phyloP scores from a whole-genome alignment of 2,113 vertebrate species.

The Prietella phreatophila region DNA sequence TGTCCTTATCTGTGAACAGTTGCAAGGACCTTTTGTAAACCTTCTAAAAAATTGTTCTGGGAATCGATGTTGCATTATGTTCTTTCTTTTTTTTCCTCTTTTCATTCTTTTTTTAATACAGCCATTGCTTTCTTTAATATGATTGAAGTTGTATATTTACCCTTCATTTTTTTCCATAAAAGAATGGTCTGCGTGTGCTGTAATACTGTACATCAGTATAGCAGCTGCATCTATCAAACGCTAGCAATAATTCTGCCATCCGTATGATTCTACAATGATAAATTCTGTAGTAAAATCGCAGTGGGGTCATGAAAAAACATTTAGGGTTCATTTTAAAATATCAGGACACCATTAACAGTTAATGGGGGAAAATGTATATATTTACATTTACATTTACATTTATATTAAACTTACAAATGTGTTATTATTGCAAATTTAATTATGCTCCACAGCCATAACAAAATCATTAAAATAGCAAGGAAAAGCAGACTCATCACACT shows the following conservation, averaged over 20 bases:
- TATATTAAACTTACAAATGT: conserved; percentile 51
- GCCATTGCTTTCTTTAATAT: not conserved
- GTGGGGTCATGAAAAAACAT: conserved; percentile 42
- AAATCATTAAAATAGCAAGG: conserved; percentile 20
- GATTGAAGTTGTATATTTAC: not conserved
- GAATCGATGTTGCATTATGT: not conserved
- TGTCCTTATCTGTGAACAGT: conserved; percentile 11
- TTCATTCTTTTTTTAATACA: not conserved
- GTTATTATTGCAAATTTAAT: conserved; percentile 41
- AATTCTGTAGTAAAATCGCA: conserved; percentile 24
- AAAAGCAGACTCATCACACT: conserved; percentile 37
- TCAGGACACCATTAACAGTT: conserved; percentile 42
- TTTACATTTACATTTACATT: conserved; percentile 48
- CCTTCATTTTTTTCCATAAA: conserved; percentile 11
- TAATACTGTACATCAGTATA: conserved; percentile 3
- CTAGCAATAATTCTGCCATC: conserved; percentile 7
- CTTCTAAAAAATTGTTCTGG: conserved; percentile 7
- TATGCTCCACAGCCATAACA: conserved; percentile 34
- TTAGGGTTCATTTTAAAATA: conserved; percentile 44
- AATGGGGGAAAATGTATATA: not conserved
- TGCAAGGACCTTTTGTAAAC: conserved; percentile 16
- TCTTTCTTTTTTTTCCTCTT: not conserved
- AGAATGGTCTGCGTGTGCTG: not conserved
- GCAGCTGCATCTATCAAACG: not conserved
- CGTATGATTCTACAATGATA: conserved; percentile 34